Percentiles rank a stretch among this genome's conserved stretches.
phyloP scores from a whole-genome alignment of 2,113 vertebrate species.

The Diadophis punctatus region DNA sequence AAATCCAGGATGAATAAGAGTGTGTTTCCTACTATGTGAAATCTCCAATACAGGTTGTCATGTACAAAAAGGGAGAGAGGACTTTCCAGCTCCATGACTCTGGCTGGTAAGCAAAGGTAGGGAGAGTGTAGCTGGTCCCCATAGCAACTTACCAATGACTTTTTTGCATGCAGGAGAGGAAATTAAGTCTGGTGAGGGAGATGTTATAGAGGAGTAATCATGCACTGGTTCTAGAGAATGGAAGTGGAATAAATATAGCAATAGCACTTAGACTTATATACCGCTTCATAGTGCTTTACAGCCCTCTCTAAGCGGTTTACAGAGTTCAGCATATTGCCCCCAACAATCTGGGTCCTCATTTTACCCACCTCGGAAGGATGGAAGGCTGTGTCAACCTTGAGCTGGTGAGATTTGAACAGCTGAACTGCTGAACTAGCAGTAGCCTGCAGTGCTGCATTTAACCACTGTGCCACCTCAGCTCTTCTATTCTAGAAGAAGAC shows the following conservation, averaged over 20 bases:
- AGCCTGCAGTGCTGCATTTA: too few relatives aligned
- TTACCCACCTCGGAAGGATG: too few relatives aligned
- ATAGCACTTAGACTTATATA: too few relatives aligned
- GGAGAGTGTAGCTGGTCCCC: background rate
- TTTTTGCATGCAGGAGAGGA: background rate
- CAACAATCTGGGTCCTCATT: too few relatives aligned
- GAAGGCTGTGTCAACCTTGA: too few relatives aligned
- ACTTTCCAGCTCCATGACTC: background rate
- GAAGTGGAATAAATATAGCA: background rate
- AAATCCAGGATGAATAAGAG: background rate
- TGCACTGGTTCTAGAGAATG: background rate
- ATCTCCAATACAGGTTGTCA: background rate
- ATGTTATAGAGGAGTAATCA: background rate
- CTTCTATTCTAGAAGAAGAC: background rate
- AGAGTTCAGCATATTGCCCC: too few relatives aligned
- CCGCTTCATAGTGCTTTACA: too few relatives aligned
- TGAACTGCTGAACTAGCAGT: too few relatives aligned
- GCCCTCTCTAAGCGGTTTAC: too few relatives aligned
- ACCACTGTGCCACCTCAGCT: too few relatives aligned
- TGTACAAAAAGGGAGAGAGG: background rate
- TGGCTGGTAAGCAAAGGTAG: background rate
- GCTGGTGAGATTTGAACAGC: too few relatives aligned
- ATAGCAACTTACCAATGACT: background rate
- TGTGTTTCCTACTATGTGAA: background rate
- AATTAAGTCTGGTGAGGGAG: background rate